Percentiles rank a stretch among this genome's conserved stretches.
These are phyloP conservation scores for Petrocephalus schoutedeni DNA, from an alignment of 2,797 vertebrate genomes.

Conservation along the genomic window DNA sequence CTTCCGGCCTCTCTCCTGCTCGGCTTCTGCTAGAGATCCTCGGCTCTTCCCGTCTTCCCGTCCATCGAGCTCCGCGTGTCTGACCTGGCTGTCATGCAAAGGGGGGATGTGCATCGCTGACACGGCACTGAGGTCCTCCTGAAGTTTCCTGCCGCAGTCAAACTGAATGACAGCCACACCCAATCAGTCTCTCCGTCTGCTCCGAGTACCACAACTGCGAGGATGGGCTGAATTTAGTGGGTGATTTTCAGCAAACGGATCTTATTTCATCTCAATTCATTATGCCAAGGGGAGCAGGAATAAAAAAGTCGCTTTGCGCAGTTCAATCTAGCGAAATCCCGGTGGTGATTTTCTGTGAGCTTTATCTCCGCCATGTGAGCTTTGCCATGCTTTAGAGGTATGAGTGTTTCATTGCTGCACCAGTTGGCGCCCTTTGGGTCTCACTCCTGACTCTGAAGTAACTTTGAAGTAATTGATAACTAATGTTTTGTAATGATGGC, in stretches of 20 bases:
- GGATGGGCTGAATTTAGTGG: neutral
- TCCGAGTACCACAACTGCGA: neutral
- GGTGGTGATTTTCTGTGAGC: neutral
- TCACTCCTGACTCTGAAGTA: neutral
- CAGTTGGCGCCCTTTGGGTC: neutral
- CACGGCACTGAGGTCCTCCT: neutral
- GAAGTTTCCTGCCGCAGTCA: neutral
- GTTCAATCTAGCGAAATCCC: neutral
- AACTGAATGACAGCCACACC: neutral
- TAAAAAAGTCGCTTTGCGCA: neutral
- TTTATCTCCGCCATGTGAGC: neutral
- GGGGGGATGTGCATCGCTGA: neutral
- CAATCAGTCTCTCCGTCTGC: neutral
- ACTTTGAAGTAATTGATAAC: neutral
- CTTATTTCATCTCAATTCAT: neutral
- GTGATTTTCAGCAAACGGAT: neutral
- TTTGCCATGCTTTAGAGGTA: neutral
- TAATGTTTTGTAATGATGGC: neutral
- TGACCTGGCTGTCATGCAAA: neutral
- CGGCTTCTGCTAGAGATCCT: neutral
- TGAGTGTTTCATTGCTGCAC: neutral
- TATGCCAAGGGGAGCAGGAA: neutral
- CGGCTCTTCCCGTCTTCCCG: neutral
- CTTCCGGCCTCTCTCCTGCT: constrained; percentile 4
- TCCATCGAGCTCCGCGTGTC: neutral